Percentiles rank a stretch among this genome's conserved stretches.
Conservation (phyloP, 1,140 invertebrate species). For the Aricia agestis region DNA sequence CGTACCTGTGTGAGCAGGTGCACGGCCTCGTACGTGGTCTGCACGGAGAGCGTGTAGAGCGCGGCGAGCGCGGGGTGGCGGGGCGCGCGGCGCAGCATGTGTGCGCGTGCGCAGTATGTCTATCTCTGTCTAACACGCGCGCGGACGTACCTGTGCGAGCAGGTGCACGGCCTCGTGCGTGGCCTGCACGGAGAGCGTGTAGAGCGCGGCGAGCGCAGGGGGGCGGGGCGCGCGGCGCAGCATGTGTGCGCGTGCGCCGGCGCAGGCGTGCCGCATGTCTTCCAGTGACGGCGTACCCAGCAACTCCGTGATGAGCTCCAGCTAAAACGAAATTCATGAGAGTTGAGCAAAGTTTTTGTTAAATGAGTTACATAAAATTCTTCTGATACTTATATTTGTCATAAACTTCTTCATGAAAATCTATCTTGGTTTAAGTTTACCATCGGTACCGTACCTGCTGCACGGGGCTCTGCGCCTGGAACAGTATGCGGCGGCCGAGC, state of each 20-base stretch:
- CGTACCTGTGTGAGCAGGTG: slow-evolving; percentile 82
- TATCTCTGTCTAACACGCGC: too few relatives aligned
- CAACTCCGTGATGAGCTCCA: slow-evolving; percentile 98
- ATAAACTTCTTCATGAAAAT: too few relatives aligned
- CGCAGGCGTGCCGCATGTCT: slow-evolving; percentile 97
- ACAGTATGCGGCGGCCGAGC: slow-evolving; percentile 95
- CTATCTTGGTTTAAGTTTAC: too few relatives aligned
- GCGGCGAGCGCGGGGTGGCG: slow-evolving; percentile 93
- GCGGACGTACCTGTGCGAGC: slow-evolving; percentile 55
- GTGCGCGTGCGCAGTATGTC: slow-evolving; percentile 82
- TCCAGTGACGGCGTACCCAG: slow-evolving; percentile 96
- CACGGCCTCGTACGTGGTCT: slow-evolving; percentile 97
- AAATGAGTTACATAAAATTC: too few relatives aligned
- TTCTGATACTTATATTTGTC: too few relatives aligned
- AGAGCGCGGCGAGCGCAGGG: slow-evolving; percentile 91
- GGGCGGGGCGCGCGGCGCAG: slow-evolving; percentile 91
- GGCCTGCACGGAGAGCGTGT: slow-evolving; percentile 91
- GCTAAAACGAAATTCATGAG: slow-evolving; percentile 72
- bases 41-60: slow-evolving; percentile 90
- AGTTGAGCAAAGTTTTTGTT: not conserved
- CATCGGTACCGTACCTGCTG: slow-evolving; percentile 83
- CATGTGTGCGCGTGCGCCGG: slow-evolving; percentile 96
- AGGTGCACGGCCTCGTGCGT: slow-evolving; percentile 98
- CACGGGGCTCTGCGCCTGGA: slow-evolving; percentile 96
- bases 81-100: slow-evolving; percentile 92